phyloP scores from a whole-genome alignment of 2,113 vertebrate genomes.

The Burhinus bistriatus region DNA sequence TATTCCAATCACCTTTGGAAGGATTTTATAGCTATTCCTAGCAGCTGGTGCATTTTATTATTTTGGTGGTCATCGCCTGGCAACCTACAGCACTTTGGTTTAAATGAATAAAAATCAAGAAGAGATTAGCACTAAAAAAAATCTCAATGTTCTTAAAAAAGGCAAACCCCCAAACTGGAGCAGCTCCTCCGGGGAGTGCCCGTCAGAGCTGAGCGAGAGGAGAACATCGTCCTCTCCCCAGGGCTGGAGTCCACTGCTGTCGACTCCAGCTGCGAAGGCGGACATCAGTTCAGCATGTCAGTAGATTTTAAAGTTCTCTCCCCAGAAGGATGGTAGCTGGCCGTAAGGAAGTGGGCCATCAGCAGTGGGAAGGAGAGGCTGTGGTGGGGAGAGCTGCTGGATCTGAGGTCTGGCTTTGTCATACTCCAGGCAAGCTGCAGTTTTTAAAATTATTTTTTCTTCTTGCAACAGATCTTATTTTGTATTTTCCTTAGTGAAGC shows the following conservation, averaged over 20 bases:
- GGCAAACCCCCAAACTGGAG: background rate
- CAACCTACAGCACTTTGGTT: background rate
- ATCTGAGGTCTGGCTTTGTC: background rate
- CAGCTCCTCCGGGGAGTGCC: background rate
- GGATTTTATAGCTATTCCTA: background rate
- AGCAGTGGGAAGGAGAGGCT: background rate
- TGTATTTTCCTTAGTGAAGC: background rate
- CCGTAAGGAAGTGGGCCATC: background rate
- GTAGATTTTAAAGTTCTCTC: background rate
- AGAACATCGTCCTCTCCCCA: background rate
- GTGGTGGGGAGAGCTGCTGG: background rate
- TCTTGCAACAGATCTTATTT: background rate
- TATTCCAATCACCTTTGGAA: background rate
- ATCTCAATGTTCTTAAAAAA: background rate
- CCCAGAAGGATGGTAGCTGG: background rate
- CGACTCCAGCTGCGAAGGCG: background rate
- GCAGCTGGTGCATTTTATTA: background rate
- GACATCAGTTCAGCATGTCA: background rate
- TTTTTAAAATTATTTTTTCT: background rate
- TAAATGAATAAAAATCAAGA: background rate
- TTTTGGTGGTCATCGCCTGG: background rate
- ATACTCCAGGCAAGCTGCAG: background rate
- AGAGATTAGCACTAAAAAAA: background rate
- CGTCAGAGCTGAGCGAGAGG: background rate
- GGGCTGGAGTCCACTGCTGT: background rate